Evolutionary conservation across 2,113 vertebrate species (phyloP), one percentile per base, ranked within the genome.

Genomic region (Rhagologus leucostigma): DNA sequence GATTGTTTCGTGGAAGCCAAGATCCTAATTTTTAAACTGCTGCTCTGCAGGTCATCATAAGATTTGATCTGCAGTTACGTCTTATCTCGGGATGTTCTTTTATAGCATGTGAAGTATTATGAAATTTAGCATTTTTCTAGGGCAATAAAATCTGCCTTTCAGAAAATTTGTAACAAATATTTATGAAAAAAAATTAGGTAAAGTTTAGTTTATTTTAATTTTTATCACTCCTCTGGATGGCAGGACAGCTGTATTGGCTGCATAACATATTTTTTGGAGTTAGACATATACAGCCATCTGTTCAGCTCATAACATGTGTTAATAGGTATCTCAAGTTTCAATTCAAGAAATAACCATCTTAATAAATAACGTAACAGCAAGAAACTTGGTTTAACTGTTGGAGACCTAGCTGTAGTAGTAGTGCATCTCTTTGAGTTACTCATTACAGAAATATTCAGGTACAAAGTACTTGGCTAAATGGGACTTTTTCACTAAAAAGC

Each of bases 251-350:
- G 85, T 84, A 89, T 33, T 93, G 80, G 53, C 84, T 75, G 90
- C 39, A 60, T 19, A 86, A 88, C 4, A 5, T 82, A 60, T 78
- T 84, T 92, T 93, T 94, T 44, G 39, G 68, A 67, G 59, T 69
- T 74, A 88, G 85, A 90, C 90, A 85, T 75, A 86, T 41, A 94
- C 33, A 88, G 56, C 68, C 92, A 92, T 95, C 95, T 95, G 89
- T 87, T 94, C 81, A 88, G 78, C 78, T 95, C 13, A 1, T 94
- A 97, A 94, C 42, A 89, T 70, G 52, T 84, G 59, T 95, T 96
- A 96, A 93, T 57, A 93, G 88, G 68, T 75, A 56, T 88, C 90
- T 97, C 96, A 96, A 93, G 83, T 96, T 95, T 90, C 93, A 93
- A 27, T 83, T 94, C 64, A 77, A 95, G 85, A 86, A 94, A 93